Evolutionary conservation across 1,140 invertebrate species (phyloP), one percentile per base, ranked within the genome.

Genomic region (Cyclina sinensis): DNA sequence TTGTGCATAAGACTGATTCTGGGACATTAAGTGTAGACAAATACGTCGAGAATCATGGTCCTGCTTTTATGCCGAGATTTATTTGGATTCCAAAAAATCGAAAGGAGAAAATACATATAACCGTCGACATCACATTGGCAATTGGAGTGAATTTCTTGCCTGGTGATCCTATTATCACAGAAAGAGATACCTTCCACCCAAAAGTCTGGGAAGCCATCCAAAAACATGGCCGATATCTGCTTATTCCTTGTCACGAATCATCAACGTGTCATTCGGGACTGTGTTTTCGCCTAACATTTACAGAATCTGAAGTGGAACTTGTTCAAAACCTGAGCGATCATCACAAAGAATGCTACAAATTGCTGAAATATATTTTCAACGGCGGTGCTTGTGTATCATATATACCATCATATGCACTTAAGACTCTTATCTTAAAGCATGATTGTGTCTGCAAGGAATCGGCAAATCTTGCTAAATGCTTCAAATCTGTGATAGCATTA

Each of bases 291-390:
- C 9, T 62, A n/a, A n/a, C 24, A 1, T 62, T 62, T 27, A 62
- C 57, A 4, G n/a, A 27, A 27, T 11, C n/a, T 27, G 57, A 62
- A 14, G 57, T 62, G 24, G 57, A 62, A 62, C n/a, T 62, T 18
- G 57, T 62, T 24, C 57, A 24, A 7, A 5, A 7, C 7, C 9
- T 62, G 24, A 27, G 57, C 7, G n/a, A 62, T 9, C 57, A 62
- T 27, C 57, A 62, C 24, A 62, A 62, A 27, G 24, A 62, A n/a
- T 62, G 57, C 57, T 62, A 62, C 57, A 62, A 62, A 62, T 24
- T 62, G 5, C 9, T 62, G 57, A 62, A 62, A 62, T 27, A 62
- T 62, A 27, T 62, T 27, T 62, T 62, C 57, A 62, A 62, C 24
- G 14, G 57, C 27, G 2, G 57, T 27, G 0, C 7, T 5, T 21